Evolutionary conservation across 2,797 vertebrate genomes (phyloP).

Genomic region (Tenualosa thibaudeaui): DNA sequence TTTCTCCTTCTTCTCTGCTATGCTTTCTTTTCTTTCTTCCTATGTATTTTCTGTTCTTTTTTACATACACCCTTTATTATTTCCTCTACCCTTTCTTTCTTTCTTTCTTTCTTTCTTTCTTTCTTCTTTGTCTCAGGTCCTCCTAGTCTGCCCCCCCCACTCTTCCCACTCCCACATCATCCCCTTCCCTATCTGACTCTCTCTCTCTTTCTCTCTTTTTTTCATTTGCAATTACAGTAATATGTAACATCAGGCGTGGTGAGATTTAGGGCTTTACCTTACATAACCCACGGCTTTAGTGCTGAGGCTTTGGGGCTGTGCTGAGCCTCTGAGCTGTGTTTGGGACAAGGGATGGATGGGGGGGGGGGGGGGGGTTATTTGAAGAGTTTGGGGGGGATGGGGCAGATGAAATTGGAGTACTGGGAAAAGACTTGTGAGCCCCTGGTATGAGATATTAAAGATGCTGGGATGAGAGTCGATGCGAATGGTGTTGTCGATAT

Average conservation of each 20-base stretch:
- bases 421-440: neutral
- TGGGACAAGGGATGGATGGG: neutral
- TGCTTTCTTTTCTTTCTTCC: slow-evolving; percentile 31
- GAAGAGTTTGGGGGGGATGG: neutral
- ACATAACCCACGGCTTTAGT: slow-evolving; percentile 78
- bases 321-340: slow-evolving; percentile 71
- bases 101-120: slow-evolving; percentile 30
- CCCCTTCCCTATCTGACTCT: slow-evolving; percentile 24
- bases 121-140: slow-evolving; percentile 35
- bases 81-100: neutral
- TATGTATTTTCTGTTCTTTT: neutral
- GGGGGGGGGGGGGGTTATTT: slow-evolving; percentile 50
- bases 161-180: slow-evolving; percentile 52
- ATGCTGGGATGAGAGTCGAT: neutral
- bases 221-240: slow-evolving; percentile 79
- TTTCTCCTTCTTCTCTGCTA: neutral
- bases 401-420: neutral
- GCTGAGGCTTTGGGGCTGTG: slow-evolving; percentile 72
- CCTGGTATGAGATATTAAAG: neutral
- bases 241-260: slow-evolving; percentile 78
- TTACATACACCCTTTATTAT: too few relatives aligned
- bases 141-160: slow-evolving; percentile 44
- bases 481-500: neutral
- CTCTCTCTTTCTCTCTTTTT: slow-evolving; percentile 26
- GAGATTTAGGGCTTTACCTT: slow-evolving; percentile 81